Evolutionary conservation across 1,140 invertebrate species (phyloP), one percentile per base, ranked within the genome.

Genomic region (Harlomillsia oculata): DNA sequence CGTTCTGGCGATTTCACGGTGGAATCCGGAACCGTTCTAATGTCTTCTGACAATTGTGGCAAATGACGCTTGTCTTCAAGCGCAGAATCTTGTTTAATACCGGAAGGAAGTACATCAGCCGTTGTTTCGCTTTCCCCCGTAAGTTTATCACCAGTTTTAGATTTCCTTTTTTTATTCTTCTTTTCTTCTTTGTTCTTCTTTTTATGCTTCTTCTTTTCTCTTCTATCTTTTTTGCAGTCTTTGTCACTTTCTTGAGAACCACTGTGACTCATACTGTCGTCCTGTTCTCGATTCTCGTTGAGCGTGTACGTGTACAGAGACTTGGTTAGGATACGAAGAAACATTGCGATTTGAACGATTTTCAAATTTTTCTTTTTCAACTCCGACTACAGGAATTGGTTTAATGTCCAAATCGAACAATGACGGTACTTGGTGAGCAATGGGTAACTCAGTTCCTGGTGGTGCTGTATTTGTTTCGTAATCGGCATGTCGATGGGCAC

Each of bases 221-320:
- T 70, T 59, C 68, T 59, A 53, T 61, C 72, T 74, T 75, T 57
- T 74, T 73, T 66, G 72, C 76, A 63, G 59, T 55, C 69, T 64
- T 20, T 74, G 71, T 56, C 55, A 51, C 52, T 60, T 57, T 59
- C 59, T 21, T 37, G 51, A 60, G 57, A 41, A 63, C 59, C 45
- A 73, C 53, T 74, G 74, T 28, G 77, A 74, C 43, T 74, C 74
- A 32, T 74, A 72, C 45, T 70, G 72, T 5, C 64, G 64, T 26
- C 74, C 68, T 30, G 21, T 20, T 54, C 56, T 52, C 60, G 70
- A 70, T 0, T 34, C 56, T 5, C 60, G 76, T 73, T 59, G 76
- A 73, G 59, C 75, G 80, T 34, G 75, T 77, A 53, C 71, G 76
- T 65, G 66, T 72, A 71, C 2, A 34, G 26, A 28, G 8, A 73